Percentiles rank a stretch among this genome's conserved stretches.
Evolutionary conservation across 2,797 vertebrate species (phyloP).

Genomic region (Tolypeutes matacus): DNA sequence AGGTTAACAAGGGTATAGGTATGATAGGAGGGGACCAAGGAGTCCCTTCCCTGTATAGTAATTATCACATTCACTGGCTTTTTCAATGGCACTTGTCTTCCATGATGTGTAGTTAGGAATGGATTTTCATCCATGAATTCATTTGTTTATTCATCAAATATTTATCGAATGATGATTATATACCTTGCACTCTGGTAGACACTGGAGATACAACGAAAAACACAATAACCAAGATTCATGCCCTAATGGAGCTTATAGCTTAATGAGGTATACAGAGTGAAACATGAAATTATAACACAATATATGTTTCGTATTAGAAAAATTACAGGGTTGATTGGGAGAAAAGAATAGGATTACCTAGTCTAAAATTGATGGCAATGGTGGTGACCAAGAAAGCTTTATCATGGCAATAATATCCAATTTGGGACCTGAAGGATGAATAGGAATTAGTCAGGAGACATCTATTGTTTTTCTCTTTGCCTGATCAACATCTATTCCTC

Average conservation of each 20-base stretch:
- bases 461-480: not conserved
- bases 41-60: not conserved
- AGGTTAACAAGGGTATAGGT: not conserved
- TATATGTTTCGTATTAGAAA: not conserved
- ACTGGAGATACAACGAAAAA: not conserved
- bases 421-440: not conserved
- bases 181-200: not conserved
- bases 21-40: not conserved
- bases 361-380: not conserved
- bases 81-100: constrained; percentile 39
- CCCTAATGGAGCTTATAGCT: not conserved
- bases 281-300: not conserved
- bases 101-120: not conserved
- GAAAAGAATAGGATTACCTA: not conserved
- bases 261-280: not conserved
- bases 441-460: not conserved
- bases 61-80: not conserved
- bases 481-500: not conserved
- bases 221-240: not conserved
- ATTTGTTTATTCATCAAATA: not conserved
- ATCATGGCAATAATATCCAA: not conserved
- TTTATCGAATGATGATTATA: constrained; percentile 45
- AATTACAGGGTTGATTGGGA: not conserved
- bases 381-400: not conserved
- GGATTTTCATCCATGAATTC: not conserved